Conservation (phyloP, 2,797 vertebrate species). For the Cryptoprocta ferox region DNA sequence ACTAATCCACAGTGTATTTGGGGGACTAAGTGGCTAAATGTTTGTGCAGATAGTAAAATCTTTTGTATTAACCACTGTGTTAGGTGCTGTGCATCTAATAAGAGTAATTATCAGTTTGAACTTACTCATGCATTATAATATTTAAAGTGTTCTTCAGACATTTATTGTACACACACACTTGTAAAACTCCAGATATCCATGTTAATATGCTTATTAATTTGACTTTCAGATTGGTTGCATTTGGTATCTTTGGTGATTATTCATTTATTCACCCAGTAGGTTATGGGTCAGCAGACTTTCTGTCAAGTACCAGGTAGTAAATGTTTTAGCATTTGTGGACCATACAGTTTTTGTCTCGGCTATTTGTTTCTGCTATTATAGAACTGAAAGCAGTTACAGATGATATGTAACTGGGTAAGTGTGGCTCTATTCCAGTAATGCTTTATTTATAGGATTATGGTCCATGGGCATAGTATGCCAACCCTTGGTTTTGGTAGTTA, state of each 20-base stretch:
- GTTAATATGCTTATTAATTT: background rate
- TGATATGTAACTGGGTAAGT: background rate
- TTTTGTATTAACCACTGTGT: background rate
- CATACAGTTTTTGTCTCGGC: background rate
- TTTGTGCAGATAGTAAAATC: background rate
- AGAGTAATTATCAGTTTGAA: background rate
- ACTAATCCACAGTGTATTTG: background rate
- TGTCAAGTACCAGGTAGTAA: background rate
- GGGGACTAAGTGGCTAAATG: background rate
- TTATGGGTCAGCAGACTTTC: background rate
- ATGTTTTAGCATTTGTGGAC: background rate
- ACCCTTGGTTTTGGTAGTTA: background rate
- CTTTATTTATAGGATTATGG: background rate
- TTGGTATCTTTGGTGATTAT: background rate
- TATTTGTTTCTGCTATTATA: background rate
- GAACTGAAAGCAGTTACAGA: background rate
- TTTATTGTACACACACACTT: background rate
- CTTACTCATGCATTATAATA: background rate
- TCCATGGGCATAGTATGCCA: background rate
- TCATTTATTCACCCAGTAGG: background rate
- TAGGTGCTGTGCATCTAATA: background rate
- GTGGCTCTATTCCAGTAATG: background rate
- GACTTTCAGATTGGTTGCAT: constrained; percentile 23
- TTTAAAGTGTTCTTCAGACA: background rate
- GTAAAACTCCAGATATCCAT: background rate